These are phyloP conservation scores for Phaetusa simplex DNA, from an alignment of 2,113 vertebrate species.

Conservation along the genomic window DNA sequence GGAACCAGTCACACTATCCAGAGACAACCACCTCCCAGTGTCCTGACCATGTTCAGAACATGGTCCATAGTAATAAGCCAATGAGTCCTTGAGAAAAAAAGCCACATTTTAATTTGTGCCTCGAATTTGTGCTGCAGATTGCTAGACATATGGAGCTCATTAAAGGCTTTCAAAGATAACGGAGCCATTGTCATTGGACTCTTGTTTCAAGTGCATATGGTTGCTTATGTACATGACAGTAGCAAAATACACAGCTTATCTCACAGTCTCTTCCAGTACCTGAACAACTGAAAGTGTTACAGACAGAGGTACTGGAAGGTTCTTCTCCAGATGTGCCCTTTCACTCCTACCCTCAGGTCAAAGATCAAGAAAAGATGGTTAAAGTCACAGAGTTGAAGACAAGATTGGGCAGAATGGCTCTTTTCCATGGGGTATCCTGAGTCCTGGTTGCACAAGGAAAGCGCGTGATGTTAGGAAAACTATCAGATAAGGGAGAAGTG, in stretches of 20 bases:
- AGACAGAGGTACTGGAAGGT: not conserved
- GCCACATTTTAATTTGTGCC: conserved; percentile 26
- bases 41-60: not conserved
- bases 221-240: conserved; percentile 18
- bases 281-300: not conserved
- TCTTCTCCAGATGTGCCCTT: not conserved
- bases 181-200: conserved; percentile 63
- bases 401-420: not conserved
- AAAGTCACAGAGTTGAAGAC: not conserved
- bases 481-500: not conserved
- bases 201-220: conserved; percentile 56
- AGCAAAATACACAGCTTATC: conserved; percentile 20
- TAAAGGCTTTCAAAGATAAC: conserved; percentile 64
- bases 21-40: conserved; percentile 16
- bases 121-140: conserved; percentile 41
- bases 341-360: not conserved
- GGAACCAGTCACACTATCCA: not conserved
- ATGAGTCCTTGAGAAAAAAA: conserved; percentile 52
- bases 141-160: conserved; percentile 63
- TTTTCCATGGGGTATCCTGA: not conserved
- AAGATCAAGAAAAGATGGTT: not conserved
- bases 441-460: not conserved
- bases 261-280: not conserved
- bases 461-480: not conserved
- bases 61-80: conserved; percentile 2